Base-by-base conservation (phyloP, 2,113 vertebrate species). In the Peucedramus taeniatus region DNA sequence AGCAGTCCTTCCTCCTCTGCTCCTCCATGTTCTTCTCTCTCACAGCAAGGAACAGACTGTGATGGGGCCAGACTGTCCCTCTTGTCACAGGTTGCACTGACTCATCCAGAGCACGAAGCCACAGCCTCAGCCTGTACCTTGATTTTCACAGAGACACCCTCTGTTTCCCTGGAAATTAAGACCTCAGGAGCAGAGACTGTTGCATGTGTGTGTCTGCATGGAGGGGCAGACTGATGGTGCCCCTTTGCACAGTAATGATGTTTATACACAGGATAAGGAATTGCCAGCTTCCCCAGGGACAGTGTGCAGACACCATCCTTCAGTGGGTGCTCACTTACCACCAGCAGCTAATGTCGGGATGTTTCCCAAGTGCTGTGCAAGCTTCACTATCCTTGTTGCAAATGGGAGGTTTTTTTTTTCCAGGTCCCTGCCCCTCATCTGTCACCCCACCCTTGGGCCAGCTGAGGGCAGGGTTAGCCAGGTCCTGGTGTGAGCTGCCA, bases 131-230 rank as follows among this genome's bases (percentile, higher is more conserved):
- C 9, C 68, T 20, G n/a, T 21, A 5, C 40, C 37, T 4, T 1
- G 27, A 31, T 59, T 69, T 87, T 78, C 83, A 49, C 27, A 45
- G 59, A 45, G 7, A 27, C 7, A 11, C 14, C 11, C 37, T 47
- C 59, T 40, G 12, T 56, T 85, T 79, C 53, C 26, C 37, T 74
- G 63, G 47, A 82, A 85, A 53, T 40, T 64, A 79, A 59, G 57
- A 53, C 42, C 35, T 71, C 6, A 1, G 2, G 9, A 57, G 44
- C 23, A 83, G 42, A 51, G 14, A 4, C 10, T 0, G 0, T 13
- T 57, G 54, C 15, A 1, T 11, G 19, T 10, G 37, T 57, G 21
- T 12, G 24, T 50, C 26, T 69, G 53, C 14, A 8, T 8, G 24
- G 47, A 47, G 51, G 24, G 51, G 20, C 18, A 86, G 90, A 20